Base-by-base conservation (phyloP, 2,888 invertebrate species). In the Automeris io region DNA sequence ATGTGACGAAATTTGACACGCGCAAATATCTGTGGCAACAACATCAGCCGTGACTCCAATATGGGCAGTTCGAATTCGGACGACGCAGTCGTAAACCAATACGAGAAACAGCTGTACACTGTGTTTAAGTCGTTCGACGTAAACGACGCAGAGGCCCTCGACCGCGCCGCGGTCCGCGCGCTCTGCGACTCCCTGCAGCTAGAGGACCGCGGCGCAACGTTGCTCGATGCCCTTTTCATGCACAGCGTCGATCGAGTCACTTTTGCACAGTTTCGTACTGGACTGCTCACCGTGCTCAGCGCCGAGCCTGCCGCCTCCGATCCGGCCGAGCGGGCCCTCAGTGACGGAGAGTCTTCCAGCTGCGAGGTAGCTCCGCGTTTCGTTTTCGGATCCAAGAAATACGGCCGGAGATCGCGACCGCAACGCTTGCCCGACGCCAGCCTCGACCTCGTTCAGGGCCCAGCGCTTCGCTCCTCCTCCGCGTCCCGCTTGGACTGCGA, bases 81-180 rank as follows among this genome's bases (percentile, higher is more conserved):
- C 50, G 63, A 65, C 59, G 58, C 61, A 45, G 72, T 74, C 43
- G 73, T 90, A 71, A 93, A 93, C 83, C 94, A 92, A 31, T 94
- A 95, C 68, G 95, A 95, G 73, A 91, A 92, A 77, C 94, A 94
- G 85, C 88, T 95, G 60, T 90, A 92, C 57, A 90, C 91, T 57
- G 93, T 94, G 65, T 95, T 94, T 67, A 91, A 93, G 70, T 93
- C 92, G 64, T 93, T 93, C 79, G 92, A 94, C 75, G 87, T 88
- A 49, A 90, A 91, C 64, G 90, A 90, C 59, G 87, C 89, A 61
- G 92, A 92, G 52, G 89, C 91, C 57, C 73, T 95, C 49, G 91
- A 92, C 63, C 88, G 87, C 56, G 85, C 88, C 32, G 91, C 93
- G 31, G 87, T 94, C 50, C 77, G 88, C 37, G 89, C 89, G 45